Conservation (phyloP, 2,888 invertebrate species). For the Thysanoteuthis rhombus region DNA sequence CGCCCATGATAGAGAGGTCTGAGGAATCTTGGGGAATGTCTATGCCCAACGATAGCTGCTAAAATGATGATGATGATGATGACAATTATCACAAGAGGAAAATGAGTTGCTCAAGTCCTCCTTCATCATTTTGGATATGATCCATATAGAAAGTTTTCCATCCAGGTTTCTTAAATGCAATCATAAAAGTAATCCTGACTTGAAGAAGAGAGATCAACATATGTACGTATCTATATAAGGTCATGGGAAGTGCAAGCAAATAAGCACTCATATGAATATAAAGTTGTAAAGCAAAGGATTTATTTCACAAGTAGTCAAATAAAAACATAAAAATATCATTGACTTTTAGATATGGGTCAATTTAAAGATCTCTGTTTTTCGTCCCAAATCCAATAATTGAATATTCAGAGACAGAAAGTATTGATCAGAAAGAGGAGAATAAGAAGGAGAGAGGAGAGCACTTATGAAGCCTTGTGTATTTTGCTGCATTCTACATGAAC, state of each 20-base stretch:
- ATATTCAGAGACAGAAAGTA: neutral
- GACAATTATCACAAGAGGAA: no score
- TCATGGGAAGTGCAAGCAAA: neutral
- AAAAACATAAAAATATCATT: neutral
- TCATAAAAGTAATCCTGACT: no score
- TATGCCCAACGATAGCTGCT: no score
- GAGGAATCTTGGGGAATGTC: no score
- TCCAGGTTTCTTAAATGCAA: no score
- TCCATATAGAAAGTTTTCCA: no score
- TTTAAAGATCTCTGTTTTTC: neutral
- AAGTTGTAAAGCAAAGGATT: neutral
- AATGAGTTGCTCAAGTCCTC: no score
- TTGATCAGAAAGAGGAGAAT: neutral
- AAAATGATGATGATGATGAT: no score
- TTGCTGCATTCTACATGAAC: neutral
- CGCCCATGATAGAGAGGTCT: no score
- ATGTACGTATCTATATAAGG: no score
- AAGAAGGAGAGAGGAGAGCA: neutral
- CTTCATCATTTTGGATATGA: no score
- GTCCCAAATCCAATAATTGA: neutral
- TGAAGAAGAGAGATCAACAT: no score
- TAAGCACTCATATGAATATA: neutral
- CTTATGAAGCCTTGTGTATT: neutral
- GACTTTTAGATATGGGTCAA: neutral
- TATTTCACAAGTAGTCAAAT: neutral